Percentiles rank a stretch among this genome's conserved stretches.
These are phyloP conservation scores for Rotaria magnacalcarata DNA, from an alignment of 2,888 invertebrate genomes.

Conservation along the genomic window DNA sequence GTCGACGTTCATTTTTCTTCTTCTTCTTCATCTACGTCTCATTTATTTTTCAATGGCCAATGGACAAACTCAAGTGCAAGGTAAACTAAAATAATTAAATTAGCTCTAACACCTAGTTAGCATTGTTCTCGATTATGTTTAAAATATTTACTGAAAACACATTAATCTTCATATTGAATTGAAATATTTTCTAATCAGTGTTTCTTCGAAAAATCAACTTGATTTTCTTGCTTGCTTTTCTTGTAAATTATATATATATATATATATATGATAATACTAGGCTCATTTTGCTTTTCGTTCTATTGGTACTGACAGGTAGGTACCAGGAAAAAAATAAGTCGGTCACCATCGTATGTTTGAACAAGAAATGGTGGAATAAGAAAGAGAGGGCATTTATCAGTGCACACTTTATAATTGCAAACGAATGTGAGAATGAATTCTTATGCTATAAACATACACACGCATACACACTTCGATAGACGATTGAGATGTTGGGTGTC, in stretches of 20 bases:
- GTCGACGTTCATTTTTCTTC: not conserved
- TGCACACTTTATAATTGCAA: not conserved
- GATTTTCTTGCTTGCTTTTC: not conserved
- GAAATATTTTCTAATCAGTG: not conserved
- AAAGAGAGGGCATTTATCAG: slow-evolving; percentile 10
- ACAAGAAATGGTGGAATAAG: not conserved
- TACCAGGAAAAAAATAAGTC: not conserved
- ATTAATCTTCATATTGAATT: not conserved
- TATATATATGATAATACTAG: not conserved
- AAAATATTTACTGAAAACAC: not conserved
- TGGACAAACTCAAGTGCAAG: not conserved
- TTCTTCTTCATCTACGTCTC: not conserved
- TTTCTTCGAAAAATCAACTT: not conserved
- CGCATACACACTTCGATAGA: not conserved
- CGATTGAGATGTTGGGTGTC: slow-evolving; percentile 11
- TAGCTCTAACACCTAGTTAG: not conserved
- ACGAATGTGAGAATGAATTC: slow-evolving; percentile 9
- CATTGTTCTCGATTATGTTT: not conserved
- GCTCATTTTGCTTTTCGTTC: not conserved
- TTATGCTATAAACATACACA: not conserved
- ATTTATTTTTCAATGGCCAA: not conserved
- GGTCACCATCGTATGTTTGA: not conserved
- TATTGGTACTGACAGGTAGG: not conserved
- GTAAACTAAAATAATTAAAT: not conserved
- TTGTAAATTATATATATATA: not conserved